Base-by-base conservation (phyloP, 2,113 vertebrate species). In the Oenanthe oenanthe region DNA sequence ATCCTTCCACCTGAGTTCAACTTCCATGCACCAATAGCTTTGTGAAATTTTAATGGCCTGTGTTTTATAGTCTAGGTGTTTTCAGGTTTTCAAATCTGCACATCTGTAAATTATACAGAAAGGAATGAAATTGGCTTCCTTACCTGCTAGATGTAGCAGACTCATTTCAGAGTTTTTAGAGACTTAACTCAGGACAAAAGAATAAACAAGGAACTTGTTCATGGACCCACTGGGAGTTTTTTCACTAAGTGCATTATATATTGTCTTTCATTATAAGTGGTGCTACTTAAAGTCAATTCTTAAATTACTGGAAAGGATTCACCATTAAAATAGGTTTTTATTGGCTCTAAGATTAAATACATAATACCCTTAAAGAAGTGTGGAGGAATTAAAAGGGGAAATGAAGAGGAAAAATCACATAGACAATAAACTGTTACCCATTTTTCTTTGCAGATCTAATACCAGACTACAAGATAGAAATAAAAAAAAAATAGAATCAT, bases 101-200 rank as follows among this genome's bases (percentile, higher is more conserved):
- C 66, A 85, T 93, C 85, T 84, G 57, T 85, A 95, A 91, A 96
- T 84, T 95, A 92, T 45, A 87, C 36, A 89, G 72, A 71, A 71
- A 53, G 70, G 66, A 95, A 81, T 88, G 74, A 85, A 94, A 95
- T 81, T 68, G 48, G 25, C 34, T 87, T 75, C 36, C 73, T 77
- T 84, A 77, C 72, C 60, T 88, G 74, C 13, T 77, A 74, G 67
- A 61, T 81, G 65, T 79, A 88, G 68, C 14, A 67, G 45, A 78
- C 72, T 87, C 61, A 74, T 86, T 88, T 91, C 63, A 67, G 68
- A 54, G n/a, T 56, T 94, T 89, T 81, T 72, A 87, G 89, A 81
- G 19, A 92, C 73, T 84, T 88, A 88, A 70, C 91, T 76, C 42
- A 43, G 68, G 63, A 80, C n/a, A 80, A 71, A 95, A 48, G 95